phyloP scores from a whole-genome alignment of 92 coral and sea anemone genomes.

The Porites cylindrica region DNA sequence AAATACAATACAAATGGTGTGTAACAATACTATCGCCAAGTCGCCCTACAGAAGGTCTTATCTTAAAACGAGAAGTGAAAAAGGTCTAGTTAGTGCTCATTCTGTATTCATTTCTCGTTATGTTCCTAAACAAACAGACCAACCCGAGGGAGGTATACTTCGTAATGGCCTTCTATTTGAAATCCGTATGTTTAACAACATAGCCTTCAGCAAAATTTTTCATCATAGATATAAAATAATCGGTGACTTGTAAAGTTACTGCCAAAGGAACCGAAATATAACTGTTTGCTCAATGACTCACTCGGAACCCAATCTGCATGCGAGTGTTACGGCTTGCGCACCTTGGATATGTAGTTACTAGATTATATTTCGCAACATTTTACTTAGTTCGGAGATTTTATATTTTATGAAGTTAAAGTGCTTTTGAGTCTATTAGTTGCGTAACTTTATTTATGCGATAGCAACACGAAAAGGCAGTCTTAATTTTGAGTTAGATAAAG shows the following conservation, averaged over 20 bases:
- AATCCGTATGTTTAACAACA: not conserved
- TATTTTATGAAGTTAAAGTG: not conserved
- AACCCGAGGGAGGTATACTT: conserved; percentile 30
- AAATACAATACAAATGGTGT: not conserved
- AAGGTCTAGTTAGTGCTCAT: not conserved
- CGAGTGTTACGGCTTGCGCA: not conserved
- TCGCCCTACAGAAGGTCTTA: not conserved
- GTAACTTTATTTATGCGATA: not conserved
- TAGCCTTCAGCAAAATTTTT: not conserved
- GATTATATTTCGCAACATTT: conserved; percentile 23
- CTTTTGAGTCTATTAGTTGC: not conserved
- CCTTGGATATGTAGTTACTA: not conserved
- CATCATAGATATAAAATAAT: not conserved
- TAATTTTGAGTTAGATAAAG: not conserved
- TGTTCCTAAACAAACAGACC: conserved; percentile 28
- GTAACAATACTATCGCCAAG: not conserved
- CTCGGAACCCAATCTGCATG: not conserved
- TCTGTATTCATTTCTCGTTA: conserved; percentile 18
- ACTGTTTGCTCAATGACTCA: not conserved
- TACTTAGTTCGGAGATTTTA: not conserved
- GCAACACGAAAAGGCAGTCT: conserved; percentile 13
- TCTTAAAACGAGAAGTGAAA: not conserved
- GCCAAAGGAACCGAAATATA: not conserved
- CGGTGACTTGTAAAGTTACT: not conserved
- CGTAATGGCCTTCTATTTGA: conserved; percentile 14